Percentiles rank a stretch among this genome's conserved stretches.
These are phyloP conservation scores for Sparidentex hasta DNA, from an alignment of 2,797 vertebrate species.

Conservation along the genomic window DNA sequence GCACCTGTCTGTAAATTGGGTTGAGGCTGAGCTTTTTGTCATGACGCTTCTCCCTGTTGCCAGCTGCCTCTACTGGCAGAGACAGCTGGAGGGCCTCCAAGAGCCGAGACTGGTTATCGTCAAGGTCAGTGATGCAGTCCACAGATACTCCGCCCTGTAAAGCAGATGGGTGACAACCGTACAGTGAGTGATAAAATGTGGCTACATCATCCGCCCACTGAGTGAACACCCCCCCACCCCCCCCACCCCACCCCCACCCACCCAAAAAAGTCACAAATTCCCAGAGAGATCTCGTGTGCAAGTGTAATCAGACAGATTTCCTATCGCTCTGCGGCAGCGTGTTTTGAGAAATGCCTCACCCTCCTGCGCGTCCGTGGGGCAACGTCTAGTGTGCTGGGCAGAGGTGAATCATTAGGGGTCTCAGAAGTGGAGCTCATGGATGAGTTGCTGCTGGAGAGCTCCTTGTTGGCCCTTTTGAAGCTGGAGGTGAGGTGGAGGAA, in stretches of 20 bases:
- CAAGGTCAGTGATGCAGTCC: conserved; percentile 98
- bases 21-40: conserved; percentile 98
- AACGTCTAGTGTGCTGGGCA: conserved; percentile 88
- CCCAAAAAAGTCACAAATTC: conserved; percentile 37
- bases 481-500: conserved; percentile 91
- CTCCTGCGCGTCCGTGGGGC: conserved; percentile 90
- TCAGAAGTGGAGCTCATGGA: conserved; percentile 98
- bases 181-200: conserved; percentile 32
- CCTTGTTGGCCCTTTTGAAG: conserved; percentile 90
- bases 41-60: conserved; percentile 91
- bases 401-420: conserved; percentile 91
- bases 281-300: conserved; percentile 15
- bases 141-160: conserved; percentile 97
- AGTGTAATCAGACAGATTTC: conserved; percentile 29
- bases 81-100: conserved; percentile 98
- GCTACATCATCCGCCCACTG: background rate
- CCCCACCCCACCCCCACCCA: background rate
- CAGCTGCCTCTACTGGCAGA: conserved; percentile 91
- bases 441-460: conserved; percentile 98
- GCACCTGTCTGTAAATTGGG: conserved; percentile 97
- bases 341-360: conserved; percentile 82
- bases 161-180: conserved; percentile 62
- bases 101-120: conserved; percentile 95
- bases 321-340: background rate
- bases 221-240: background rate